These are phyloP conservation scores for Siphlonurus alternatus DNA, from an alignment of 2,888 invertebrate species.

Conservation along the genomic window DNA sequence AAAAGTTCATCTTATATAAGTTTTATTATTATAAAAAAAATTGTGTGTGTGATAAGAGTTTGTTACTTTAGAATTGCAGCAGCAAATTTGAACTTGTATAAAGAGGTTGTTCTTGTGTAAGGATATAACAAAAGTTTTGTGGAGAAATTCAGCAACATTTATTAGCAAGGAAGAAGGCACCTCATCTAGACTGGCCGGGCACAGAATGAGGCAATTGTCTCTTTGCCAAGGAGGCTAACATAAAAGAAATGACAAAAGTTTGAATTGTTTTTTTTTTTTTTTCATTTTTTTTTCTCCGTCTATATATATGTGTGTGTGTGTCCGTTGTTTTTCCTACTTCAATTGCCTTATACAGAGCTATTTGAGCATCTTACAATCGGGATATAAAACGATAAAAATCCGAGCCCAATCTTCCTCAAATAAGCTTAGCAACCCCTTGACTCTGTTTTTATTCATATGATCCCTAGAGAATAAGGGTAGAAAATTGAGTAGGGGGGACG, in stretches of 20 bases:
- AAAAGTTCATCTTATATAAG: no score
- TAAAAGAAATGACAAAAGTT: background rate
- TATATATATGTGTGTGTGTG: no score
- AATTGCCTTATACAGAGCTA: background rate
- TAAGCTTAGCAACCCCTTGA: background rate
- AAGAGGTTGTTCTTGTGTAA: background rate
- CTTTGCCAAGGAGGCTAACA: background rate
- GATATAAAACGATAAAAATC: background rate
- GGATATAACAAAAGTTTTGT: background rate
- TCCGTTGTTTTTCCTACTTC: background rate
- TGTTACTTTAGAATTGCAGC: background rate
- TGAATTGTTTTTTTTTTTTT: background rate
- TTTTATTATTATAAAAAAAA: background rate
- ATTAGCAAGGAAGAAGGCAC: background rate
- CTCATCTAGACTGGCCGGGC: background rate
- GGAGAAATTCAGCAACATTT: background rate
- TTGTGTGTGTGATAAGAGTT: background rate
- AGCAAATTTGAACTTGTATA: background rate
- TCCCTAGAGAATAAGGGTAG: background rate
- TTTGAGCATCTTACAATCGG: background rate
- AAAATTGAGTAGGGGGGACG: no score
- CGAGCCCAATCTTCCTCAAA: background rate
- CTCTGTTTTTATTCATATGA: background rate
- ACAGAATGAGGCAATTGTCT: background rate
- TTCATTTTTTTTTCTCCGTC: background rate